These are phyloP conservation scores for Trissolcus basalis DNA, from an alignment of 1,140 invertebrate species.

Conservation along the genomic window DNA sequence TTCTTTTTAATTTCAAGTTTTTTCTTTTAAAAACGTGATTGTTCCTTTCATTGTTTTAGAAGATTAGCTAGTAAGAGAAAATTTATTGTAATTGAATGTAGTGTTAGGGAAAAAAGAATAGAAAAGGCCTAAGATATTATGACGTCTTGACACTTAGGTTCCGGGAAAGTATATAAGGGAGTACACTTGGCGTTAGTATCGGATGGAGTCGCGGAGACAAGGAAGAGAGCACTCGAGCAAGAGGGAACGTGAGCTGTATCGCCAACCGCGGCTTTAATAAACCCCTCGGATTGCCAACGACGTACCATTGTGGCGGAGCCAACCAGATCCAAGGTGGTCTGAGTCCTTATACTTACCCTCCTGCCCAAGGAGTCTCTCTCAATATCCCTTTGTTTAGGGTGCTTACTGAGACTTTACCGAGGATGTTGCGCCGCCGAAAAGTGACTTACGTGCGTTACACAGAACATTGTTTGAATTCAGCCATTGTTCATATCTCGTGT, in stretches of 20 bases:
- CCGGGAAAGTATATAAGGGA: conserved; percentile 26
- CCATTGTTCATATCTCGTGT: conserved; percentile 49
- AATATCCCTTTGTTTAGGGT: conserved; percentile 61
- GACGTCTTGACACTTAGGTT: conserved; percentile 38
- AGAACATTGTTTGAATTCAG: conserved; percentile 47
- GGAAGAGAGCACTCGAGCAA: conserved; percentile 60
- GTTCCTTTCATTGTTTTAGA: no score
- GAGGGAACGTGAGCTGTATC: conserved; percentile 74
- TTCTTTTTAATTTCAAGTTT: no score
- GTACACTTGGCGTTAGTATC: conserved; percentile 33
- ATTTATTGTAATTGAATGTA: no score
- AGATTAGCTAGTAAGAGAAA: no score
- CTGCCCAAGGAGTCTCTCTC: conserved; percentile 57
- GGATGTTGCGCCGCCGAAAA: conserved; percentile 57
- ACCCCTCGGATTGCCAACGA: conserved; percentile 70
- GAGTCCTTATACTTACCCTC: conserved; percentile 54
- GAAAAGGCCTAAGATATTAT: conserved; percentile 16
- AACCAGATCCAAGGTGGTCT: conserved; percentile 54
- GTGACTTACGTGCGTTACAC: conserved; percentile 50
- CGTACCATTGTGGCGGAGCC: conserved; percentile 69
- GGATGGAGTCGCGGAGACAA: conserved; percentile 55
- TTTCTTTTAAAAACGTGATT: no score
- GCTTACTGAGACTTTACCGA: conserved; percentile 54
- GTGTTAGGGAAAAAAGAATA: no score
- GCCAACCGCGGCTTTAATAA: conserved; percentile 74